Base-by-base conservation (phyloP, 2,113 vertebrate genomes). In the Oenanthe melanoleuca region DNA sequence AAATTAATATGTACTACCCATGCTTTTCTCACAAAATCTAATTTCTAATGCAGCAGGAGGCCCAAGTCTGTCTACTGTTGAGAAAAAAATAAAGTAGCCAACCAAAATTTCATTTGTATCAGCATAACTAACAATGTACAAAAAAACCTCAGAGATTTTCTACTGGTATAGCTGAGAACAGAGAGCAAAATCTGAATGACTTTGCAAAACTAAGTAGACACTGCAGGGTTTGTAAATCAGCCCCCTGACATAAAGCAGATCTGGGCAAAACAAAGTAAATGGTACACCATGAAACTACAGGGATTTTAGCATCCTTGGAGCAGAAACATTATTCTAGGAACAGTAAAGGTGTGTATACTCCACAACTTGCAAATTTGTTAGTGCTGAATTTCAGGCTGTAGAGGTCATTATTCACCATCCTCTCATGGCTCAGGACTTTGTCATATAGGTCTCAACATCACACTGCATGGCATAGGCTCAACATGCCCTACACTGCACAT, bases 361-460 rank as follows among this genome's bases (percentile, higher is more conserved):
- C 5, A 11, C 1, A 14, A 1, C 18, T 52, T 38, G 19, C 25
- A 50, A 64, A 61, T 45, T 45, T 17, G 21, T 7, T 34, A 25
- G 13, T 29, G 40, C 20, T 75, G 70, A 71, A 42, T 69, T 74
- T 52, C 33, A 55, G 33, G 14, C 20, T 38, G 9, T 6, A 56
- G n/a, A 28, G 7, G 16, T 56, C 29, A 33, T 38, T 87, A 34
- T 52, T 79, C n/a, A 11, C 31, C 1, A 2, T 14, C 45, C 40
- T 11, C 10, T 19, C 5, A 3, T 15, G 55, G 23, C 47, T 61
- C 26, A 16, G 33, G 21, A 55, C 37, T 65, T 89, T 79, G 28
- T 40, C 3, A 0, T 59, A 10, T 2, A 57, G 45, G 29, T 69
- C 45, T 65, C 33, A 50, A 26, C 31, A 45, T 5, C 3, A 0